Percentiles rank a stretch among this genome's conserved stretches.
These are phyloP conservation scores for Alectura lathami DNA, from an alignment of 2,113 vertebrate species.

Conservation along the genomic window DNA sequence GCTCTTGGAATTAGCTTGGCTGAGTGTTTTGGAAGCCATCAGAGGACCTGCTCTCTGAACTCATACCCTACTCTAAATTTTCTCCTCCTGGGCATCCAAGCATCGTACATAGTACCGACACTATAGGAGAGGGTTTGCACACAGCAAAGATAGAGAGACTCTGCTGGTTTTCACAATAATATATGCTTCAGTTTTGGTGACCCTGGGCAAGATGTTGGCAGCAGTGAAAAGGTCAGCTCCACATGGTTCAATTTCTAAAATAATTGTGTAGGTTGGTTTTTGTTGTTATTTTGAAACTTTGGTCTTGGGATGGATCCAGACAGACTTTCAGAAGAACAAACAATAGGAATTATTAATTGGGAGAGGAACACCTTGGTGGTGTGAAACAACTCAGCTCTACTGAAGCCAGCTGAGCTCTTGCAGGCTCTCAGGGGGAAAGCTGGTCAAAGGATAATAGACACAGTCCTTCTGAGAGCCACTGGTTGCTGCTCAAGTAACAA, in stretches of 20 bases:
- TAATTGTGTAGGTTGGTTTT: not conserved
- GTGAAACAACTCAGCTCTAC: rapidly evolving
- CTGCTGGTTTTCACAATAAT: not conserved
- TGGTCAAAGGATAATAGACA: not conserved
- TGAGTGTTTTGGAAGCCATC: not conserved
- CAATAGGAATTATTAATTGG: not conserved
- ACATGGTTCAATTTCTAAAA: not conserved
- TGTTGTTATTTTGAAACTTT: not conserved
- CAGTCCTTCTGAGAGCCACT: not conserved
- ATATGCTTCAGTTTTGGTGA: not conserved
- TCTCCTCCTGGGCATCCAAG: not conserved
- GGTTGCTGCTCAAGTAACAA: not conserved
- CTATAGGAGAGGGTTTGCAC: rapidly evolving
- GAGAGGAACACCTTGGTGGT: not conserved
- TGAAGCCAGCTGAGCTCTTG: not conserved
- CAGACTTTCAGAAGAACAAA: not conserved
- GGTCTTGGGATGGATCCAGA: not conserved
- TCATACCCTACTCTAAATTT: not conserved
- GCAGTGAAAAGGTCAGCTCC: not conserved
- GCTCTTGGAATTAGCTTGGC: not conserved
- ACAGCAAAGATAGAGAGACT: not conserved
- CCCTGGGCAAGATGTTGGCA: not conserved
- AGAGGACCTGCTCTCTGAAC: not conserved
- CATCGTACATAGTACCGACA: not conserved
- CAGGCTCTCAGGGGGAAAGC: not conserved